Percentiles rank a stretch among this genome's conserved stretches.
These are phyloP conservation scores for Glyphotaelius pellucidus DNA, from an alignment of 2,888 invertebrate genomes.

Conservation along the genomic window DNA sequence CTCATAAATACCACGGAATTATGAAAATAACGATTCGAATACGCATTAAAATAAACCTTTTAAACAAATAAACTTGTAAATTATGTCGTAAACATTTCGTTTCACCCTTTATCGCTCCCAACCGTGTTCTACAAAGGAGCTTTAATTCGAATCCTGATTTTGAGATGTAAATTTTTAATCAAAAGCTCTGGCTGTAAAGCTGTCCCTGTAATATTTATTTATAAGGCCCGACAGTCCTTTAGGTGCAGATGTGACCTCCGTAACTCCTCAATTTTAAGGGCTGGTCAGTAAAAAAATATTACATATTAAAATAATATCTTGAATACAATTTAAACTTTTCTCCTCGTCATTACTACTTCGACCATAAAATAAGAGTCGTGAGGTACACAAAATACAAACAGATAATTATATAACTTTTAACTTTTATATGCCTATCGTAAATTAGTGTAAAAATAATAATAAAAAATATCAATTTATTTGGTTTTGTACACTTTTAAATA, in stretches of 20 bases:
- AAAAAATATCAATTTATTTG: no score
- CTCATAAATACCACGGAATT: slow-evolving; percentile 30
- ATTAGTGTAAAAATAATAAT: no score
- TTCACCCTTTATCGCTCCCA: slow-evolving; percentile 29
- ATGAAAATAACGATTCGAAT: slow-evolving; percentile 32
- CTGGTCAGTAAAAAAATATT: not conserved
- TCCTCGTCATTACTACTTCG: not conserved
- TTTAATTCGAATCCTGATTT: slow-evolving; percentile 57
- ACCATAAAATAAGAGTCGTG: not conserved
- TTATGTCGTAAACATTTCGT: slow-evolving; percentile 42
- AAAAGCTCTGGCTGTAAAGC: slow-evolving; percentile 62
- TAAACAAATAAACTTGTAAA: slow-evolving; percentile 47
- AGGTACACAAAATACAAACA: not conserved
- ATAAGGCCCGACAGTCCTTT: slow-evolving; percentile 59
- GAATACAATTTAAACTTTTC: not conserved
- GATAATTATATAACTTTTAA: not conserved
- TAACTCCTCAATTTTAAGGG: slow-evolving; percentile 28
- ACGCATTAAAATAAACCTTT: slow-evolving; percentile 34
- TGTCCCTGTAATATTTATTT: slow-evolving; percentile 65
- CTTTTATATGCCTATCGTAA: not conserved
- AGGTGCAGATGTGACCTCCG: slow-evolving; percentile 56
- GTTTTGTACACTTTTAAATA: not conserved
- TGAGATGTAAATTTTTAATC: slow-evolving; percentile 63
- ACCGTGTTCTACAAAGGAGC: slow-evolving; percentile 50
- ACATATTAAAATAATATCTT: not conserved